Conservation (phyloP, 2,888 invertebrate species). For the Drosophila koepferae region DNA sequence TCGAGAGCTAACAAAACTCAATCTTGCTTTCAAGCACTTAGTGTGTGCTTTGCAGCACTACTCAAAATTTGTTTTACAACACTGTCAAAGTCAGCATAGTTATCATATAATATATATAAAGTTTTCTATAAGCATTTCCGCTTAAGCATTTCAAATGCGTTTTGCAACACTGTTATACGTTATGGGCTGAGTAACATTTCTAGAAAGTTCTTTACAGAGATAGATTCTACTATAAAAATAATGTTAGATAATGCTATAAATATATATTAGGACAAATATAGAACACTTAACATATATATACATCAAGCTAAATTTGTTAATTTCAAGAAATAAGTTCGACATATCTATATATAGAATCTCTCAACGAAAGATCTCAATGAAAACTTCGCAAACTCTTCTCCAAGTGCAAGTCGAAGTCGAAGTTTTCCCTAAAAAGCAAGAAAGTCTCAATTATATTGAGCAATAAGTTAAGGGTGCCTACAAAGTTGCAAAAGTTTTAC, state of each 20-base stretch:
- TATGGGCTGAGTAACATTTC: no score
- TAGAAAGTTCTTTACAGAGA: no score
- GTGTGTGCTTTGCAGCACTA: no score
- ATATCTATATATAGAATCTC: not conserved
- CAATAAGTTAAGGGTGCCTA: not conserved
- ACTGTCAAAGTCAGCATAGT: not conserved
- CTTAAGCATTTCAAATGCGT: no score
- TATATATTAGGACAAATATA: no score
- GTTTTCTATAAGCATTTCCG: no score
- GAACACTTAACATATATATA: no score
- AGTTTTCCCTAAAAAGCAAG: not conserved
- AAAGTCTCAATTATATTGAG: not conserved
- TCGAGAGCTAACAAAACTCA: not conserved
- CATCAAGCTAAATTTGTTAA: not conserved
- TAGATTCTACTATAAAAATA: no score
- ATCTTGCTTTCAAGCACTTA: not conserved
- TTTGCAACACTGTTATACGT: no score
- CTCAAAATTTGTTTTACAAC: not conserved
- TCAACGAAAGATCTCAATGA: not conserved
- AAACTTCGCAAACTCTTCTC: not conserved
- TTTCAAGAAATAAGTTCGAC: not conserved
- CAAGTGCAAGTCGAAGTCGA: not conserved
- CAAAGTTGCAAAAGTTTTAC: constrained; percentile 5
- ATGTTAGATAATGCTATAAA: no score
- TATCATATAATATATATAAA: no score